Evolutionary conservation across 2,888 invertebrate species (phyloP).

Genomic region (Sialis fuliginosa): DNA sequence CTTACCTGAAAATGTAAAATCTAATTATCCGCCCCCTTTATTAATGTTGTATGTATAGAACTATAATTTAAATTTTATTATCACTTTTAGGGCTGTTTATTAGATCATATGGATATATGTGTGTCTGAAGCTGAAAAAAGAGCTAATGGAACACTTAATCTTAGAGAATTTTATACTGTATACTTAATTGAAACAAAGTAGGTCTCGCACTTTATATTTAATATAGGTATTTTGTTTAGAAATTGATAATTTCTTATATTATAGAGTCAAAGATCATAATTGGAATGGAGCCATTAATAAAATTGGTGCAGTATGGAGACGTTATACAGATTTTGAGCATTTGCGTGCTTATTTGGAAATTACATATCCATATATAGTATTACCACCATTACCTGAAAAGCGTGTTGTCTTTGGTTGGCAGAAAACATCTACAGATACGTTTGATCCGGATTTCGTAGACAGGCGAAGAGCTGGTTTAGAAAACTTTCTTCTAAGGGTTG

Average conservation of each 20-base stretch:
- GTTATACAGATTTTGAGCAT: constrained; percentile 74
- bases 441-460: constrained; percentile 72
- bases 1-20: no score
- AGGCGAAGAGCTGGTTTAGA: constrained; percentile 65
- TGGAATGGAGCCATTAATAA: constrained; percentile 40
- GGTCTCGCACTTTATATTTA: constrained; percentile 18
- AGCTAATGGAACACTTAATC: constrained; percentile 53
- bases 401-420: constrained; percentile 60
- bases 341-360: constrained; percentile 58
- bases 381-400: constrained; percentile 72
- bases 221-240: constrained; percentile 1
- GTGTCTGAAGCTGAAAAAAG: constrained; percentile 63
- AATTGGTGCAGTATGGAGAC: constrained; percentile 53
- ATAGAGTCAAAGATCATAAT: constrained; percentile 44
- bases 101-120: constrained; percentile 55
- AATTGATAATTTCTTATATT: not conserved
- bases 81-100: constrained; percentile 39
- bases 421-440: constrained; percentile 56
- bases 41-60: no score
- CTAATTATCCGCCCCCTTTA: no score
- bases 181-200: constrained; percentile 65
- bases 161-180: constrained; percentile 59
- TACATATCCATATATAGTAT: constrained; percentile 60
- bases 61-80: constrained; percentile 17
- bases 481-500: constrained; percentile 59